These are phyloP conservation scores for Cerastoderma edule DNA, from an alignment of 2,888 invertebrate genomes.

Conservation along the genomic window DNA sequence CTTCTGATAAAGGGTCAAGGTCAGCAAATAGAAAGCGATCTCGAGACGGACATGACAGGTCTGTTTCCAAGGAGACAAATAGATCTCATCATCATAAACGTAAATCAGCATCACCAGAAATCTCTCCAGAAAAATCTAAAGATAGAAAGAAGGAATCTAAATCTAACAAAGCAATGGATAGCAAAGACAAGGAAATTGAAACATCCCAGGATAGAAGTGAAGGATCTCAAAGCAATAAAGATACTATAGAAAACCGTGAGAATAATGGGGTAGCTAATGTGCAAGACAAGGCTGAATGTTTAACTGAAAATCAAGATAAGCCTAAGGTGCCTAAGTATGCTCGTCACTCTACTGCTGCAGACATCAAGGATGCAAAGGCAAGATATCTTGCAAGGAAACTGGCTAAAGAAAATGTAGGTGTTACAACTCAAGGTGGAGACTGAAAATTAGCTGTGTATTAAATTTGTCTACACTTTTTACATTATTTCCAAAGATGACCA, in stretches of 20 bases:
- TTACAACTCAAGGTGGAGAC: no score
- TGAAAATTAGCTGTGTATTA: no score
- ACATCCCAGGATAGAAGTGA: constrained; percentile 3
- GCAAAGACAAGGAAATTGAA: constrained; percentile 6
- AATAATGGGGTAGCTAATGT: background rate
- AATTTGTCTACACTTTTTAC: no score
- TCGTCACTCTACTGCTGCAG: constrained; percentile 63
- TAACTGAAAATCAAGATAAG: constrained; percentile 13
- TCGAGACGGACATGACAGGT: constrained; percentile 62
- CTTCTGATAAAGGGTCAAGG: constrained; percentile 13
- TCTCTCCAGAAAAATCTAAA: constrained; percentile 21
- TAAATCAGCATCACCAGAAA: constrained; percentile 51
- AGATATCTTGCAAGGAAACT: constrained; percentile 71
- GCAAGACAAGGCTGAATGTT: background rate
- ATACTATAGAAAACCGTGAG: background rate
- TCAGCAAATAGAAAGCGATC: constrained; percentile 32
- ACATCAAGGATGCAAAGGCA: constrained; percentile 67
- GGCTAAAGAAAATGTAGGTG: constrained; percentile 60
- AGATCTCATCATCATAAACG: constrained; percentile 11
- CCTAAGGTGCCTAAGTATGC: constrained; percentile 62
- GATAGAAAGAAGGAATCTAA: constrained; percentile 4
- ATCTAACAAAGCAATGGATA: constrained; percentile 17
- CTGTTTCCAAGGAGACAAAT: constrained; percentile 24
- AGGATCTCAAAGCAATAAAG: background rate
- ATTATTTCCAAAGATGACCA: no score